Percentiles rank a stretch among this genome's conserved stretches.
These are phyloP conservation scores for Aplidium turbinatum DNA, from an alignment of 23 tunicate genomes.

Conservation along the genomic window DNA sequence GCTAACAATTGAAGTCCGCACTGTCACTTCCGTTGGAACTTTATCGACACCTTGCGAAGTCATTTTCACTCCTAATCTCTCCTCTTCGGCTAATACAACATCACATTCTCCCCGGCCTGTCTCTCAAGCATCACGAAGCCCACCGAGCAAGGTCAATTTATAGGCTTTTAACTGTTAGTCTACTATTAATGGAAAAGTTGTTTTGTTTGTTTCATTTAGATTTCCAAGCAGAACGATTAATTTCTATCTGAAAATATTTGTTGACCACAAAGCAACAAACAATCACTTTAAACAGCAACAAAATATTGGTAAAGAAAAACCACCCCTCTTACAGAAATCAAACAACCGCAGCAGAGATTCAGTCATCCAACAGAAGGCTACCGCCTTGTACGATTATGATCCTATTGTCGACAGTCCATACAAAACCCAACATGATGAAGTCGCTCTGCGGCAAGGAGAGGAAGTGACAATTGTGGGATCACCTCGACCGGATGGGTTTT, in stretches of 20 bases:
- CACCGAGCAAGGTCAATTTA: not conserved
- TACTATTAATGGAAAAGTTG: too few relatives aligned
- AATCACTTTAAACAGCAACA: too few relatives aligned
- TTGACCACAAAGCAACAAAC: too few relatives aligned
- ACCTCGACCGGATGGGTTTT: constrained; percentile 65
- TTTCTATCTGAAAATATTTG: too few relatives aligned
- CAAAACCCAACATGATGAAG: constrained; percentile 53
- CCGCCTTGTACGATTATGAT: constrained; percentile 67
- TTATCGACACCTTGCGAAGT: constrained; percentile 55
- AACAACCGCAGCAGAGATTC: too few relatives aligned
- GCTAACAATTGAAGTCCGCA: constrained; percentile 44
- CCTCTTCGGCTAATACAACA: not conserved
- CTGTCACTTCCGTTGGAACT: constrained; percentile 66
- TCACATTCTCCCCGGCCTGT: not conserved
- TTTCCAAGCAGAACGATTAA: too few relatives aligned
- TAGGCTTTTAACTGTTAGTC: too few relatives aligned
- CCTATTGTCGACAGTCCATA: constrained; percentile 74
- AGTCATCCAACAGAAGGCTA: constrained; percentile 45
- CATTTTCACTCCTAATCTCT: constrained; percentile 40
- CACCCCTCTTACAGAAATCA: too few relatives aligned
- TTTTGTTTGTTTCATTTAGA: too few relatives aligned
- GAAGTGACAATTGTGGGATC: constrained; percentile 33
- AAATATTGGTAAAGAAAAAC: too few relatives aligned
- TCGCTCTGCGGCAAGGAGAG: constrained; percentile 49
- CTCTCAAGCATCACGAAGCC: not conserved